Conservation (phyloP, 2,888 invertebrate genomes). For the Alviniconcha strummeri region DNA sequence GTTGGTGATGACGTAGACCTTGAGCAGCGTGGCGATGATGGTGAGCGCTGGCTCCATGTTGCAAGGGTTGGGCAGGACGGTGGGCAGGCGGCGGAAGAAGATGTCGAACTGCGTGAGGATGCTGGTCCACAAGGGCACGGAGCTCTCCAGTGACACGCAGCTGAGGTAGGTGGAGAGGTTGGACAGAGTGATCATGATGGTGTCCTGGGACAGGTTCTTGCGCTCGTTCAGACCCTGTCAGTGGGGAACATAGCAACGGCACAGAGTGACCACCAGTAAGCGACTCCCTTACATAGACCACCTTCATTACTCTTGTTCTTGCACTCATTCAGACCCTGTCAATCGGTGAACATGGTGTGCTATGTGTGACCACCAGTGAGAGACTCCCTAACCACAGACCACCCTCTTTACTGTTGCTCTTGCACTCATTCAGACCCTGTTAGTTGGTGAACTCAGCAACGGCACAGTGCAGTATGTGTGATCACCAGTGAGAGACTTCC, state of each 20-base stretch:
- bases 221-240: constrained; percentile 82
- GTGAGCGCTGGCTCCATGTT: constrained; percentile 73
- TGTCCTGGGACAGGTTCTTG: constrained; percentile 81
- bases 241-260: neutral
- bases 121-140: constrained; percentile 84
- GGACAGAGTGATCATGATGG: constrained; percentile 86
- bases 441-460: too few relatives aligned
- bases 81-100: constrained; percentile 81
- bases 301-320: too few relatives aligned
- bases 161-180: constrained; percentile 96
- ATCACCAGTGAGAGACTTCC: too few relatives aligned
- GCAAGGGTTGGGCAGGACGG: constrained; percentile 64
- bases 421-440: too few relatives aligned
- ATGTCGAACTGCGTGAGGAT: constrained; percentile 90
- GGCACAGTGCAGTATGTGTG: too few relatives aligned
- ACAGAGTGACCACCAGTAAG: too few relatives aligned
- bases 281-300: too few relatives aligned
- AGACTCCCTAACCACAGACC: too few relatives aligned
- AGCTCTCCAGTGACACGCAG: constrained; percentile 87
- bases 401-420: too few relatives aligned
- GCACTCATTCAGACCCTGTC: too few relatives aligned
- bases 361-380: too few relatives aligned
- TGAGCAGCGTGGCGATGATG: constrained; percentile 78
- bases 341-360: too few relatives aligned
- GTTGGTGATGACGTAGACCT: constrained; percentile 87